phyloP scores from a whole-genome alignment of 2,888 invertebrate species.

The Troglohyphantes excavatus region DNA sequence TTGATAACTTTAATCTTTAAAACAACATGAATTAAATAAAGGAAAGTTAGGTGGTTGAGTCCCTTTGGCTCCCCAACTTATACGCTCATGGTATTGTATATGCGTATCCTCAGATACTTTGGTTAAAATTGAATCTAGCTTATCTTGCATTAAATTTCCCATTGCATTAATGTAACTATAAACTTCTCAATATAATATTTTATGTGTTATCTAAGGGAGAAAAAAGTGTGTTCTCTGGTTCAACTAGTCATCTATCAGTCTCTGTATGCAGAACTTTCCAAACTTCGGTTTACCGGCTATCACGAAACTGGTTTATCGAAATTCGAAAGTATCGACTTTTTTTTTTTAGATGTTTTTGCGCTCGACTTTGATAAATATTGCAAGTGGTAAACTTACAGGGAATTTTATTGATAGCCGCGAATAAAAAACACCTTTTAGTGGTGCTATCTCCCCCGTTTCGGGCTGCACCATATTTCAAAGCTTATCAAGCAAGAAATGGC shows the following conservation, averaged over 20 bases:
- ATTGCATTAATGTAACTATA: too few species aligned
- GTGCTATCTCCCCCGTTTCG: slow-evolving; percentile 12
- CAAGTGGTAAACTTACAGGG: slow-evolving; percentile 48
- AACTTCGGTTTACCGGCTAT: slow-evolving; percentile 68
- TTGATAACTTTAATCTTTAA: too few species aligned
- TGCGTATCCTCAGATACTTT: too few species aligned
- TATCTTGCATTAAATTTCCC: too few species aligned
- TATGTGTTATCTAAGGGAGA: not conserved
- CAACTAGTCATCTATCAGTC: slow-evolving; percentile 35
- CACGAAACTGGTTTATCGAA: slow-evolving; percentile 63
- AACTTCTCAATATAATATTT: not conserved
- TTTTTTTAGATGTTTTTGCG: slow-evolving; percentile 41
- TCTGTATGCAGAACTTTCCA: slow-evolving; percentile 41
- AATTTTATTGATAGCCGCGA: slow-evolving; percentile 55
- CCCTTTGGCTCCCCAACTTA: too few species aligned
- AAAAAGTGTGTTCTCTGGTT: not conserved
- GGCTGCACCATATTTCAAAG: slow-evolving; percentile 54
- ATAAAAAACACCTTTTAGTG: slow-evolving; percentile 10
- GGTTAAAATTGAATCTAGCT: too few species aligned
- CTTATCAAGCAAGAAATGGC: slow-evolving; percentile 68
- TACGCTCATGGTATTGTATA: too few species aligned
- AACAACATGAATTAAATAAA: too few species aligned
- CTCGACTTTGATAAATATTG: slow-evolving; percentile 56
- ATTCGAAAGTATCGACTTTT: slow-evolving; percentile 58
- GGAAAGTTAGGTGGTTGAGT: too few species aligned